phyloP scores from a whole-genome alignment of 2,797 vertebrate species.

The Gambusia yucatana region DNA sequence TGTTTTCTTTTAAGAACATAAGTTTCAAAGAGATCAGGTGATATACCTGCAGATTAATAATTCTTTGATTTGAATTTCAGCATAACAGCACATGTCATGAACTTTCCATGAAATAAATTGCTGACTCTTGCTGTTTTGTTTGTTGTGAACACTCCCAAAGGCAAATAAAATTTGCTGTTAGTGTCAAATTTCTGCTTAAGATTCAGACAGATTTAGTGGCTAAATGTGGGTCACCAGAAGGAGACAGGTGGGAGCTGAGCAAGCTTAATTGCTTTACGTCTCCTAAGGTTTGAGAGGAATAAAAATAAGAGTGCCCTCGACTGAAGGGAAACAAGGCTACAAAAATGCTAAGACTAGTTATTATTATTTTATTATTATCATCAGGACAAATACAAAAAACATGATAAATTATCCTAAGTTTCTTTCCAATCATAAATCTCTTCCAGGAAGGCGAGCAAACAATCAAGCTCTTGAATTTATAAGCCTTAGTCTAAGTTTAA shows the following conservation, averaged over 20 bases:
- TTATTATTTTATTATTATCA: slow-evolving; percentile 11
- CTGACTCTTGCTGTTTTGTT: slow-evolving; percentile 51
- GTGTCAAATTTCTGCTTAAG: slow-evolving; percentile 42
- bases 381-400: slow-evolving; percentile 1
- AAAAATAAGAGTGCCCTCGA: slow-evolving; percentile 9
- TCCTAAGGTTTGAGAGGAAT: slow-evolving; percentile 37
- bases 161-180: slow-evolving; percentile 53
- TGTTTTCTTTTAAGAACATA: background rate
- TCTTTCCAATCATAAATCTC: slow-evolving; percentile 62
- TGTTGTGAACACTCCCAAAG: slow-evolving; percentile 41
- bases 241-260: slow-evolving; percentile 51
- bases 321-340: slow-evolving; percentile 20
- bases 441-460: slow-evolving; percentile 32
- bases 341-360: slow-evolving; percentile 10
- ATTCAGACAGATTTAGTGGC: slow-evolving; percentile 50
- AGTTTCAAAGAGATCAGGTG: background rate
- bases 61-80: slow-evolving; percentile 37
- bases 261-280: slow-evolving; percentile 61
- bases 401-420: slow-evolving; percentile 26
- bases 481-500: slow-evolving; percentile 59
- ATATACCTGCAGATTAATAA: slow-evolving; percentile 11
- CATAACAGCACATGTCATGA: slow-evolving; percentile 14
- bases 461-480: slow-evolving; percentile 61
- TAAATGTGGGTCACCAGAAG: slow-evolving; percentile 67
- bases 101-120: slow-evolving; percentile 33